phyloP scores from a whole-genome alignment of 1,140 invertebrate genomes.

The Nasonia longicornis region DNA sequence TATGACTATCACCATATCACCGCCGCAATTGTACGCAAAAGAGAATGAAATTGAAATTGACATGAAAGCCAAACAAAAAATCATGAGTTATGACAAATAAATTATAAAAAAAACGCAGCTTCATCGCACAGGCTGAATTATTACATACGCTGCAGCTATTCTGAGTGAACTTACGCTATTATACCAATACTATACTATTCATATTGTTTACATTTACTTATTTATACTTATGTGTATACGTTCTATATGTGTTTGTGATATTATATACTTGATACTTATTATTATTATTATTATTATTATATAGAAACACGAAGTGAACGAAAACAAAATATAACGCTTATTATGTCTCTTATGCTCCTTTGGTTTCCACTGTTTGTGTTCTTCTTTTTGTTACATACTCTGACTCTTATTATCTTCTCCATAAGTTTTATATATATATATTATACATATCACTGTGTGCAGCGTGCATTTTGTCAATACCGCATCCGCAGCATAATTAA shows the following conservation, averaged over 20 bases:
- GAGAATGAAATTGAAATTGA: background rate
- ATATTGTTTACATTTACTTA: background rate
- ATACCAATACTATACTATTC: background rate
- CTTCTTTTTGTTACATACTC: constrained; percentile 1
- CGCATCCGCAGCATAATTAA: constrained; percentile 5
- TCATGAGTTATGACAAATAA: background rate
- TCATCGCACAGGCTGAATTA: constrained; percentile 24
- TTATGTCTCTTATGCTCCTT: background rate
- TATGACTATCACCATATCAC: background rate
- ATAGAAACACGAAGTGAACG: background rate
- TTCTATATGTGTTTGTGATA: constrained; percentile 12
- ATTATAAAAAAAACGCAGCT: background rate
- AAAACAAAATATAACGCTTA: background rate
- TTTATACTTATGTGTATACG: constrained; percentile 7
- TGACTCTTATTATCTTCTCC: background rate
- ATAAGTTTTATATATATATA: background rate
- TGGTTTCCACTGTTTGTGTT: background rate
- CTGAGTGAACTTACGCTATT: constrained; percentile 3
- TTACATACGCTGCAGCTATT: background rate
- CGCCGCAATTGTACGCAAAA: constrained; percentile 1
- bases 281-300: background rate
- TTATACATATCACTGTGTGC: constrained; percentile 14
- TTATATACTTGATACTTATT: background rate
- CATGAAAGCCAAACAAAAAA: background rate
- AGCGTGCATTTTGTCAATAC: constrained; percentile 15